Evolutionary conservation across 2,113 vertebrate genomes (phyloP), one percentile per base, ranked within the genome.

Genomic region (Phalacrocorax aristotelis): DNA sequence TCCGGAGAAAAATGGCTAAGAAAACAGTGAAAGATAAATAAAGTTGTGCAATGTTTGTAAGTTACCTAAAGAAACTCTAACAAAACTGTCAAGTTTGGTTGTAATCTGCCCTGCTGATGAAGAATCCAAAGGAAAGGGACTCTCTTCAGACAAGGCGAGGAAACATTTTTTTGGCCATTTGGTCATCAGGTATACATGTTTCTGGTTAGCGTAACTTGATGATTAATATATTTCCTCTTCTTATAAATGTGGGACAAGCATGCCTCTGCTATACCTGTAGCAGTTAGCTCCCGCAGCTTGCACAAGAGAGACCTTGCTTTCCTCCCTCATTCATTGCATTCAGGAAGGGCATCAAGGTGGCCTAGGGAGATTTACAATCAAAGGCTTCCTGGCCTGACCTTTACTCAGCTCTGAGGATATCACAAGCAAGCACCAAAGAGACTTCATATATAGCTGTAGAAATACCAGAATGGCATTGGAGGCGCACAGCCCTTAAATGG

Each of bases 291-390:
- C 81, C 0, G 0, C 38, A 61, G 89, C 46, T 64, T 90, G 46
- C 69, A 78, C 64, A 71, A 38, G 52, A 89, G 69, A 92, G 92
- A 23, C 11, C 13, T 75, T 32, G 40, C 62, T 69, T 91, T 95
- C 75, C 65, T 91, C 25, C 68, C 62, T 70, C 58, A 69, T 69
- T 82, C 13, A 52, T 15, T 68, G 80, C 36, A 19, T 40, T 89
- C 93, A 93, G 94, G 96, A 97, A 97, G 66, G 55, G 49, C 91
- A 97, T 70, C 89, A 95, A 92, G 89, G 87, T 96, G 88, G 93
- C 75, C 86, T 69, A 66, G 10, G 27, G 60, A 94, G 93, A 96
- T 94, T 93, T 86, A 83, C 52, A 79, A 87, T 95, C 93, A 95
- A 97, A 95, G 94, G 87, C 65, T 95, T 94, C 94, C 94, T 95